phyloP scores from a whole-genome alignment of 2,113 vertebrate genomes.

The Rattus rattus region DNA sequence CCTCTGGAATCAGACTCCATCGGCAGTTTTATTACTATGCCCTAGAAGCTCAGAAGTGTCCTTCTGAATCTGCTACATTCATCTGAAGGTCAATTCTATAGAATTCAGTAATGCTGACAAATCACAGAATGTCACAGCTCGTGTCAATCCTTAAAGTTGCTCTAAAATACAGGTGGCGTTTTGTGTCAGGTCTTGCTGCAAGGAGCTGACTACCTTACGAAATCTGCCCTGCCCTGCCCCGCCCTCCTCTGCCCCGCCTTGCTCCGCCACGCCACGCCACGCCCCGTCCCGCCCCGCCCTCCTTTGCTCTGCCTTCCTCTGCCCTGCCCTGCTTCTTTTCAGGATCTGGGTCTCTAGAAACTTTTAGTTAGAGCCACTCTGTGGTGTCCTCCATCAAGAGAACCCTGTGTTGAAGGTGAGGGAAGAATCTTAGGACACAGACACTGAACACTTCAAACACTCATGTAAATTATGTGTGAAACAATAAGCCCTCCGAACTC shows the following conservation, averaged over 20 bases:
- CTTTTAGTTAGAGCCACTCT: background rate
- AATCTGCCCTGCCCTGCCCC: too few species aligned
- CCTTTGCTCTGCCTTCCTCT: background rate
- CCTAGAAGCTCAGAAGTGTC: background rate
- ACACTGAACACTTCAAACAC: background rate
- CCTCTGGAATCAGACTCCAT: background rate
- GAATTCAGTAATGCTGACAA: conserved; percentile 32
- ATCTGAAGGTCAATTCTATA: background rate
- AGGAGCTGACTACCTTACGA: background rate
- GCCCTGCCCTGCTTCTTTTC: background rate
- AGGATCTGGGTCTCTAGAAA: background rate
- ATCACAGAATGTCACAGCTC: background rate
- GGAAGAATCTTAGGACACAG: background rate
- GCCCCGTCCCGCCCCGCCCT: background rate
- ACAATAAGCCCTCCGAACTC: conserved; percentile 5
- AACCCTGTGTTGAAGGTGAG: background rate
- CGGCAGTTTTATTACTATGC: background rate
- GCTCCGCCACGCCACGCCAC: too few species aligned
- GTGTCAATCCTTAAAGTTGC: background rate
- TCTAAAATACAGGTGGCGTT: background rate
- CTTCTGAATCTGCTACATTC: background rate
- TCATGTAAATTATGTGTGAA: conserved; percentile 27
- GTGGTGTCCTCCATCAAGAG: background rate
- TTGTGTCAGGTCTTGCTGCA: background rate
- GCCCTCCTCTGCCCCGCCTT: background rate